Conservation (phyloP, 2,113 vertebrate species). For the Lophura nycthemera region DNA sequence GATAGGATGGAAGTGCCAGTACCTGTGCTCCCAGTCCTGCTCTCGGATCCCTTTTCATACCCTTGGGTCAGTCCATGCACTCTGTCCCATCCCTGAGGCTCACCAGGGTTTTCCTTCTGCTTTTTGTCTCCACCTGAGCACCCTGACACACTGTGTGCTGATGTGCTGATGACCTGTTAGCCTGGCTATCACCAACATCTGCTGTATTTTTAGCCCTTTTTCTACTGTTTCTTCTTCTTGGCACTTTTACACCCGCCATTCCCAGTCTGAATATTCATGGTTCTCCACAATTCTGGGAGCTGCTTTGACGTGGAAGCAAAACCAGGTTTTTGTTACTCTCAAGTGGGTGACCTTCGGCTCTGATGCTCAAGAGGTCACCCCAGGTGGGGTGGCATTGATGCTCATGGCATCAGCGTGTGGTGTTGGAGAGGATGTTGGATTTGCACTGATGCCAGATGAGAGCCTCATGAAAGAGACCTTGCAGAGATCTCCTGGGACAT, state of each 20-base stretch:
- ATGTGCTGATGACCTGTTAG: background rate
- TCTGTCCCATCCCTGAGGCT: background rate
- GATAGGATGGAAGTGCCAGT: background rate
- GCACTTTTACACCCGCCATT: background rate
- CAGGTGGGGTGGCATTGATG: background rate
- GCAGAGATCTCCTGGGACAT: background rate
- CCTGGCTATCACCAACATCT: background rate
- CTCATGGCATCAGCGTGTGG: background rate
- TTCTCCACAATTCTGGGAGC: background rate
- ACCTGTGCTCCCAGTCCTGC: background rate
- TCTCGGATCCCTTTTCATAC: background rate
- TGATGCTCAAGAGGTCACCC: background rate
- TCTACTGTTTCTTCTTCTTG: background rate
- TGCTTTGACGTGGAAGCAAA: background rate
- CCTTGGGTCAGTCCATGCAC: background rate
- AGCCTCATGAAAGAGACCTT: background rate
- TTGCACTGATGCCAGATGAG: background rate
- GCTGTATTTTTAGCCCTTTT: background rate
- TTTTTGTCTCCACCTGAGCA: background rate
- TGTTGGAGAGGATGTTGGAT: accelerated
- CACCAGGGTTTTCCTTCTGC: background rate
- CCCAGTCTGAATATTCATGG: background rate
- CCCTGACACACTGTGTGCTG: background rate
- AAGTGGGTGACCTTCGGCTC: background rate
- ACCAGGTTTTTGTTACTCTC: background rate